Conservation (phyloP, 1,140 invertebrate genomes). For the Drosophila sulfurigaster region DNA sequence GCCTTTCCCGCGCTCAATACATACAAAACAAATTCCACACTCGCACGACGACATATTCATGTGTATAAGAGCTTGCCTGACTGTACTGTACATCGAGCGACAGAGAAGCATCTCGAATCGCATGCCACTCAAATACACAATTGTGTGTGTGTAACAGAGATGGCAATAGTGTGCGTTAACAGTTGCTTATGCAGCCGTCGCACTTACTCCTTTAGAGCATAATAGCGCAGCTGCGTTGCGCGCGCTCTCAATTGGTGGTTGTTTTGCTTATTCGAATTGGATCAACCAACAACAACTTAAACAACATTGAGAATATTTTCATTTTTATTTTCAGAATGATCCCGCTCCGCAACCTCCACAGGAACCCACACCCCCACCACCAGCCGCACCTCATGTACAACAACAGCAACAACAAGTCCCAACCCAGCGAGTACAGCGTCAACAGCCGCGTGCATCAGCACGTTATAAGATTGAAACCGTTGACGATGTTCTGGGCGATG, state of each 20-base stretch:
- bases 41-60: conserved; percentile 15
- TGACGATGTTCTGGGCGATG: conserved; percentile 76
- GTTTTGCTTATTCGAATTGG: conserved; percentile 40
- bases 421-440: conserved; percentile 70
- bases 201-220: conserved; percentile 10
- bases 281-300: neutral
- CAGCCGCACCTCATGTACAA: conserved; percentile 77
- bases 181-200: conserved; percentile 31
- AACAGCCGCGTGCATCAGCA: conserved; percentile 65
- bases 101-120: conserved; percentile 66
- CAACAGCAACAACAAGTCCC: conserved; percentile 66
- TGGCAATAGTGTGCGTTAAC: neutral
- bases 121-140: conserved; percentile 5
- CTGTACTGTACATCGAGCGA: conserved; percentile 62
- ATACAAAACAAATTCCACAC: conserved; percentile 30
- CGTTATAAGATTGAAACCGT: conserved; percentile 84
- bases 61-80: conserved; percentile 74
- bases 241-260: conserved; percentile 53
- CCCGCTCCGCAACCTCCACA: conserved; percentile 72
- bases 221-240: neutral
- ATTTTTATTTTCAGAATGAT: conserved; percentile 68
- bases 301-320: conserved; percentile 2
- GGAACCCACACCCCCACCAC: conserved; percentile 73
- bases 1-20: conserved; percentile 65
- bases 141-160: conserved; percentile 28